phyloP scores from a whole-genome alignment of 1,140 invertebrate species.

The Tetragnatha versicolor region DNA sequence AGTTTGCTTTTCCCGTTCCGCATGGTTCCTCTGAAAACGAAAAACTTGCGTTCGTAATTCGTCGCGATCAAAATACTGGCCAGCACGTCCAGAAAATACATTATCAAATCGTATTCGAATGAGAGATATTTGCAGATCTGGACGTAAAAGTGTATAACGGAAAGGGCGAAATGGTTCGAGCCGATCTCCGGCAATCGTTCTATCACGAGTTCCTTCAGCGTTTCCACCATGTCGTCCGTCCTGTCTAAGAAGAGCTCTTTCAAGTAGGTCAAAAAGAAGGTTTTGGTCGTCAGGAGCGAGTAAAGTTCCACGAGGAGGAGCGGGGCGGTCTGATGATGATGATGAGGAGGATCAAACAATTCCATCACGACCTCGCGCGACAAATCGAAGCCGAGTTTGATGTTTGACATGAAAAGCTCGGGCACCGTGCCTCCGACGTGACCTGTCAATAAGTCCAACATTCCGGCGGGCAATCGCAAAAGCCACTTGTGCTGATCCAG shows the following conservation, averaged over 20 bases:
- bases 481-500: slow-evolving; percentile 36
- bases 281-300: neutral
- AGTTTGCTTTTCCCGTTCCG: slow-evolving; percentile 31
- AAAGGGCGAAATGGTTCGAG: neutral
- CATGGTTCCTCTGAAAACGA: neutral
- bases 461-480: neutral
- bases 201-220: neutral
- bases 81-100: slow-evolving; percentile 6
- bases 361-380: neutral
- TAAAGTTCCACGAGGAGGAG: neutral
- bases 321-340: too few species aligned
- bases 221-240: neutral
- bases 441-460: slow-evolving; percentile 18
- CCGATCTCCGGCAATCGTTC: neutral
- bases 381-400: neutral
- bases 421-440: slow-evolving; percentile 23
- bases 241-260: neutral
- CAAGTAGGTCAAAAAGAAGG: slow-evolving; percentile 8
- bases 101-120: slow-evolving; percentile 9
- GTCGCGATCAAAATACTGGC: slow-evolving; percentile 28
- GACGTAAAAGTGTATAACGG: slow-evolving; percentile 4
- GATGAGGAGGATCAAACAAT: too few species aligned
- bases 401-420: slow-evolving; percentile 6
- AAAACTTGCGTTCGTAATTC: slow-evolving; percentile 39
- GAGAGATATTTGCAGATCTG: neutral